Evolutionary conservation across 2,888 invertebrate species (phyloP), one percentile per base, ranked within the genome.

Genomic region (Microctonus brassicae): DNA sequence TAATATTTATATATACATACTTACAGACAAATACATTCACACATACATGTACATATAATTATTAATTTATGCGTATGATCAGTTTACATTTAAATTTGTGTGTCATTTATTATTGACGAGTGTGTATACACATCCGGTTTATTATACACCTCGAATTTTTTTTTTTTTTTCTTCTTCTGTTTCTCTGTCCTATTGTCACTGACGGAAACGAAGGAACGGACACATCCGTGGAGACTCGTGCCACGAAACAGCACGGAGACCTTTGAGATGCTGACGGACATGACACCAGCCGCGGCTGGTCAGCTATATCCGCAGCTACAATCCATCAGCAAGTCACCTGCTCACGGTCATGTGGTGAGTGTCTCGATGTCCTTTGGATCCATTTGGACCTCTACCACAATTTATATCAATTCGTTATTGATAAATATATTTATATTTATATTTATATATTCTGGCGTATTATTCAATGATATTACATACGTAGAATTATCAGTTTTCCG

Each of bases 211-310:
- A 20, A 58, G 33, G 20, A 10, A 34, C 20, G 17, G 34, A 22
- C 53, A 64, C 34, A 69, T 22, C 26, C 47, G 64, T 61, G 34
- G 29, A 70, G 47, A 64, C 34, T 58, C 33, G 64, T 70, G 70
- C 73, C 72, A 68, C 73, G 72, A 74, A 71, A 72, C 73, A 72
- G 75, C 73, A 74, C 77, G 73, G 76, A 73, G 69, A 74, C 73
- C 69, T 70, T 74, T 77, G 80, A 79, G 76, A 88, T 88, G 88
- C 82, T 88, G 81, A 88, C 88, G 76, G 88, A 88, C 80, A 88
- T 88, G 87, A 87, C 87, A 68, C 88, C 88, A 80, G 87, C 87
- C 77, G 86, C 87, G 79, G 87, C 88, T 80, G 88, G 88, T 77
- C 88, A 88, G 77, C 87, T 88, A 34, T 88, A 88, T 76, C 87